A percentile compares a stretch with the other conserved stretches of the same genome.
These are phyloP conservation scores for Ciconia maguari DNA, from an alignment of 2,113 vertebrate species.

Conservation along the genomic window DNA sequence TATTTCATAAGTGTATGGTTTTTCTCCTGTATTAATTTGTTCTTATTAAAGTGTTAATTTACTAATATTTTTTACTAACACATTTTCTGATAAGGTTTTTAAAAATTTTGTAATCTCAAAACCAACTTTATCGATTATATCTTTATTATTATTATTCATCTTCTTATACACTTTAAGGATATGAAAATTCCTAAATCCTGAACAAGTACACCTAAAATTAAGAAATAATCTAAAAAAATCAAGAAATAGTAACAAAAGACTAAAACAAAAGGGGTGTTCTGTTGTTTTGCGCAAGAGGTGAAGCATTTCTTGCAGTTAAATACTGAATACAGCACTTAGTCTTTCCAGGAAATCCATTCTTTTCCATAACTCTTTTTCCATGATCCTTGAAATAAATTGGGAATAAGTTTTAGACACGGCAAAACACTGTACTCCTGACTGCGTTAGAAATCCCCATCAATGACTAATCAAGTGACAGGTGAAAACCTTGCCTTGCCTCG, in stretches of 20 bases:
- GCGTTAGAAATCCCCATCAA: neutral
- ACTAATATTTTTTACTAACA: neutral
- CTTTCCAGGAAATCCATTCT: constrained; percentile 12
- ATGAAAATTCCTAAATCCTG: neutral
- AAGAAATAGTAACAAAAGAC: neutral
- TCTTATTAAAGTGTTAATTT: neutral
- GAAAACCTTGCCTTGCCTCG: neutral
- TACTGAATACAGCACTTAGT: neutral
- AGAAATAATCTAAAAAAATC: neutral
- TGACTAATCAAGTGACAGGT: neutral
- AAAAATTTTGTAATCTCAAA: neutral
- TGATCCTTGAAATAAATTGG: neutral
- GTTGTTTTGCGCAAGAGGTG: neutral
- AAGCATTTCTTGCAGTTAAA: constrained; percentile 12
- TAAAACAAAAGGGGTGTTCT: neutral
- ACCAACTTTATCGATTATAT: neutral
- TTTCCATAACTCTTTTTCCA: neutral
- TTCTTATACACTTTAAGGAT: neutral
- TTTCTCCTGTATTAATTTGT: neutral
- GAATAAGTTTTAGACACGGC: neutral
- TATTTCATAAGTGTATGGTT: neutral
- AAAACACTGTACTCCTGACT: neutral
- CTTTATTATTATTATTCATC: neutral
- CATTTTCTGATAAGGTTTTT: neutral
- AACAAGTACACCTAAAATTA: neutral